Conservation (phyloP, 2,113 vertebrate species). For the Mola mola region DNA sequence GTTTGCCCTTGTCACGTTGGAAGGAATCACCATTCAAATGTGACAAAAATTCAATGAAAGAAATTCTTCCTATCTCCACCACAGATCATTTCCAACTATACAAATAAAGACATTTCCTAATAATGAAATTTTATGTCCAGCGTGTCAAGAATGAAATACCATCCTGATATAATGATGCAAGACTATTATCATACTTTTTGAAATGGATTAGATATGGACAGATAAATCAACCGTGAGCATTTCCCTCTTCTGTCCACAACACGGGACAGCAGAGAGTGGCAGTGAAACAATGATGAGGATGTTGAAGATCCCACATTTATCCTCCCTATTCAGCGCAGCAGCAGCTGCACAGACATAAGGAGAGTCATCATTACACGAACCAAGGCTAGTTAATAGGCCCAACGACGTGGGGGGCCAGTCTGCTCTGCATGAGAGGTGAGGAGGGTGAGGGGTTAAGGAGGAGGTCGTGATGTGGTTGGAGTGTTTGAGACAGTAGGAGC, state of each 20-base stretch:
- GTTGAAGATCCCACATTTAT: conserved; percentile 49
- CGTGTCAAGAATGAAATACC: background rate
- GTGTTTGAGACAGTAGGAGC: conserved; percentile 33
- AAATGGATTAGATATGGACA: background rate
- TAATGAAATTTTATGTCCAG: background rate
- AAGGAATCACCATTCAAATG: no score
- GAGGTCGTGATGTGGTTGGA: conserved; percentile 32
- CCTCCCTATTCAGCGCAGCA: conserved; percentile 48
- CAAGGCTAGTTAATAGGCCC: conserved; percentile 47
- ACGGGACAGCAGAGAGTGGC: conserved; percentile 38
- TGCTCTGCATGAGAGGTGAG: conserved; percentile 10
- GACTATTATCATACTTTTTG: background rate
- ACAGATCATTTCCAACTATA: background rate
- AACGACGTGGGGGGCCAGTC: conserved; percentile 58
- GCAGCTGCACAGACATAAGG: conserved; percentile 69
- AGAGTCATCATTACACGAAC: conserved; percentile 53
- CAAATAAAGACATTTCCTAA: background rate
- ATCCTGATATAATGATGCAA: background rate
- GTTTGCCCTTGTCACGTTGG: no score
- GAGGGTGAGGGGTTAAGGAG: conserved; percentile 27
- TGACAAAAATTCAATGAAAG: no score
- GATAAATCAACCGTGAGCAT: background rate
- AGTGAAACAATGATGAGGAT: conserved; percentile 55
- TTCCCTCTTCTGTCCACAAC: conserved; percentile 18
- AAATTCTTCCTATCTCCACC: background rate